A percentile compares a stretch with the other conserved stretches of the same genome.
phyloP scores from a whole-genome alignment of 2,888 invertebrate genomes.

The Netelia virgata region DNA sequence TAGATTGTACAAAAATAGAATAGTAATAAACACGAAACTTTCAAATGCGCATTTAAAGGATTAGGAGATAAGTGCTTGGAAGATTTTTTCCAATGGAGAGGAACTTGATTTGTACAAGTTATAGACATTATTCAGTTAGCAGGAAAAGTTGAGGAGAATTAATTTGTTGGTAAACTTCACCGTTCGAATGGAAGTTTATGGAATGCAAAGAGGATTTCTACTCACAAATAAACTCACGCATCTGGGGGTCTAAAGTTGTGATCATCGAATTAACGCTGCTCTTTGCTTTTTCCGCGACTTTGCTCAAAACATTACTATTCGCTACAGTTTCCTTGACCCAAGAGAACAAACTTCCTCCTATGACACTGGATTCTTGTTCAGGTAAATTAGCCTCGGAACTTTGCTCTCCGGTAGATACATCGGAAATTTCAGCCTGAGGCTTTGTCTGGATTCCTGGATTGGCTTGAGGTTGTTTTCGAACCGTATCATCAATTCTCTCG shows the following conservation, averaged over 20 bases:
- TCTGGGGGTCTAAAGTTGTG: slow-evolving; percentile 95
- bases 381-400: slow-evolving; percentile 35
- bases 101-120: neutral
- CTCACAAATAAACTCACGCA: slow-evolving; percentile 94
- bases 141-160: neutral
- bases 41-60: neutral
- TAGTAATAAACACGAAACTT: slow-evolving; percentile 39
- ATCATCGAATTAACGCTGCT: slow-evolving; percentile 94
- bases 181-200: slow-evolving; percentile 26
- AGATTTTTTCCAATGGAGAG: no score
- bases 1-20: slow-evolving; percentile 68
- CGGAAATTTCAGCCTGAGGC: slow-evolving; percentile 64
- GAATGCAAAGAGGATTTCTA: slow-evolving; percentile 74
- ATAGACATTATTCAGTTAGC: neutral
- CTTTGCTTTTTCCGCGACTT: slow-evolving; percentile 91
- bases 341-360: slow-evolving; percentile 87
- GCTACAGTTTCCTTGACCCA: slow-evolving; percentile 91
- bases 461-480: slow-evolving; percentile 53
- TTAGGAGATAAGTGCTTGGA: neutral
- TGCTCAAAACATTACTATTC: slow-evolving; percentile 88
- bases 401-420: slow-evolving; percentile 51
- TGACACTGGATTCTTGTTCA: slow-evolving; percentile 76
- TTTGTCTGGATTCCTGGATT: slow-evolving; percentile 67
- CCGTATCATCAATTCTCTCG: slow-evolving; percentile 24
- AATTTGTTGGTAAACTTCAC: slow-evolving; percentile 7